These are phyloP conservation scores for Pogoniulus pusillus DNA, from an alignment of 2,797 vertebrate genomes.

Conservation along the genomic window DNA sequence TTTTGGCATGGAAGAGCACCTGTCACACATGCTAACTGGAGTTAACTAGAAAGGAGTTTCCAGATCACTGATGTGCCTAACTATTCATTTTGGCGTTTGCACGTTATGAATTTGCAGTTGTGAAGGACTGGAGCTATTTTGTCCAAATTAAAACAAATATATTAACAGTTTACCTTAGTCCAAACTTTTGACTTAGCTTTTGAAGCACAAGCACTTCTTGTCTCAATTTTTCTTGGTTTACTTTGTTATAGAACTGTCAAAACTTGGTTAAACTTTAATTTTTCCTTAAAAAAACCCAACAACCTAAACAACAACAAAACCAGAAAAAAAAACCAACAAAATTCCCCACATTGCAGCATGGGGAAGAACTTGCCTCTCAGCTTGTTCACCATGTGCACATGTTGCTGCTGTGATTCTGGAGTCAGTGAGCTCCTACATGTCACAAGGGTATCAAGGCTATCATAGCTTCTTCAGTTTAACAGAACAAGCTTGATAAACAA, in stretches of 20 bases:
- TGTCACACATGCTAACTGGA: background rate
- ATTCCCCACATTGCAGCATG: background rate
- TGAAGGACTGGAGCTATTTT: background rate
- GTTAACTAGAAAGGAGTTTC: background rate
- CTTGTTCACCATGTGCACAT: background rate
- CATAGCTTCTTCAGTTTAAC: background rate
- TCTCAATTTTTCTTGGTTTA: background rate
- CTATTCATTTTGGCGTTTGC: background rate
- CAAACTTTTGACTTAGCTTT: background rate
- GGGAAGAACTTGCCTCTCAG: background rate
- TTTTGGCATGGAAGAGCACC: background rate
- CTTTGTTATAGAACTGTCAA: background rate
- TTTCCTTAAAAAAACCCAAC: background rate
- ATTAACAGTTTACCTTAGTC: background rate
- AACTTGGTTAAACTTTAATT: background rate
- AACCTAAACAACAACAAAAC: too few relatives aligned
- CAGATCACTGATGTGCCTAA: background rate
- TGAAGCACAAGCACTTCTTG: background rate
- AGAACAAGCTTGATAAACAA: background rate
- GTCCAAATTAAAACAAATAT: background rate
- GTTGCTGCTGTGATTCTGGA: background rate
- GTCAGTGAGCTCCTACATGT: background rate
- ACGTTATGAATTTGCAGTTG: background rate
- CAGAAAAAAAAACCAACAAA: too few relatives aligned
- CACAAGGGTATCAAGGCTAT: background rate